These are phyloP conservation scores for Ochropleura plecta DNA, from an alignment of 2,888 invertebrate genomes.

Conservation along the genomic window DNA sequence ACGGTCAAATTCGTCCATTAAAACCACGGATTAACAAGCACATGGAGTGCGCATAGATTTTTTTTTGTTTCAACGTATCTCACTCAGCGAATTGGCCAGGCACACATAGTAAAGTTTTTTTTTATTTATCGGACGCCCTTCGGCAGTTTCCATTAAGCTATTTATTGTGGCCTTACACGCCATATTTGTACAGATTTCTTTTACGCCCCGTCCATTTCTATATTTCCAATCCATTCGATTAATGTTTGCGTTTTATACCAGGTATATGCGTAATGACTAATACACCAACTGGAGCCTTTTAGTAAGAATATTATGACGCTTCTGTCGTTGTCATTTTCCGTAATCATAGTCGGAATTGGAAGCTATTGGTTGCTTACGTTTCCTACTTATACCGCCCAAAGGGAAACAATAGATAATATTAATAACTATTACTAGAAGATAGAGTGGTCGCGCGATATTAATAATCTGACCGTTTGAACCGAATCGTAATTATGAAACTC, in stretches of 20 bases:
- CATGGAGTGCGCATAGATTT: constrained; percentile 14
- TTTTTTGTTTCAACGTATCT: constrained; percentile 23
- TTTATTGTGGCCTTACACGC: constrained; percentile 37
- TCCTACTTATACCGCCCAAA: constrained; percentile 29
- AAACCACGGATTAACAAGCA: constrained; percentile 31
- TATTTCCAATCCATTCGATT: constrained; percentile 14
- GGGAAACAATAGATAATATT: constrained; percentile 49
- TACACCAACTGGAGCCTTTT: constrained; percentile 9
- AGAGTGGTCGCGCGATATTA: constrained; percentile 46
- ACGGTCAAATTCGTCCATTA: constrained; percentile 64
- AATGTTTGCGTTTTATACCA: background rate
- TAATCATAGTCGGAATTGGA: constrained; percentile 50
- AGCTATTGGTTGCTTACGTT: constrained; percentile 30
- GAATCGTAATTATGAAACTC: constrained; percentile 13
- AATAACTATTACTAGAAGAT: constrained; percentile 48
- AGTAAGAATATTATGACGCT: constrained; percentile 24
- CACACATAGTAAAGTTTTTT: constrained; percentile 10
- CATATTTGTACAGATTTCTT: constrained; percentile 32
- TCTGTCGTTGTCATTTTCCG: constrained; percentile 38
- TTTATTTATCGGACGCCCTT: constrained; percentile 26
- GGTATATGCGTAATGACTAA: background rate
- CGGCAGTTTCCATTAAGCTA: constrained; percentile 46
- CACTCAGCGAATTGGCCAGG: constrained; percentile 23
- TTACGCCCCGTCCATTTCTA: constrained; percentile 9
- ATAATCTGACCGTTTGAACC: constrained; percentile 43